phyloP scores from a whole-genome alignment of 2,888 invertebrate genomes.

The Chloroclystis v-ata region DNA sequence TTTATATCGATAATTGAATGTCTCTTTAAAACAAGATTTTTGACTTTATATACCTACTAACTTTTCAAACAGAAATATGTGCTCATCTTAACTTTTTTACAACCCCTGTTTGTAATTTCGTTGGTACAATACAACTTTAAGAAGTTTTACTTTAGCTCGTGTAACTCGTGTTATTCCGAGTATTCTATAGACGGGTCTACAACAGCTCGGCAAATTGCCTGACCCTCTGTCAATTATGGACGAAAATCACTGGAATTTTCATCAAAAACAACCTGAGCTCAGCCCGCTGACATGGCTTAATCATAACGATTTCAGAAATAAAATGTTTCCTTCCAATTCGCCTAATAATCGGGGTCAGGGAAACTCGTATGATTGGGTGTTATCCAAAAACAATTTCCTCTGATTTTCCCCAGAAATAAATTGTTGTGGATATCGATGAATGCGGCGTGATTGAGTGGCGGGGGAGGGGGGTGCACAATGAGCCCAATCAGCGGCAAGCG shows the following conservation, averaged over 20 bases:
- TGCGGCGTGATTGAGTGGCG: constrained; percentile 51
- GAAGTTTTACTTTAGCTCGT: too few relatives aligned
- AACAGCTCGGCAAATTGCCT: background rate
- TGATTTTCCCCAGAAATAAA: constrained; percentile 16
- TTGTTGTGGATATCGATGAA: constrained; percentile 42
- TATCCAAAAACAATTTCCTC: constrained; percentile 18
- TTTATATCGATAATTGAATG: background rate
- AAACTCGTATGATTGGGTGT: constrained; percentile 15
- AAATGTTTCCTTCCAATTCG: constrained; percentile 12
- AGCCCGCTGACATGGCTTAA: background rate
- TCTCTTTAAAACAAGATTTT: too few relatives aligned
- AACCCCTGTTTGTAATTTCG: too few relatives aligned
- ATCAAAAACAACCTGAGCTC: background rate
- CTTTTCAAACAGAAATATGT: too few relatives aligned
- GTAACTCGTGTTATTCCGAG: too few relatives aligned
- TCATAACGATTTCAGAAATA: constrained; percentile 5
- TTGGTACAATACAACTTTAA: too few relatives aligned
- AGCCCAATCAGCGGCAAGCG: constrained; percentile 54
- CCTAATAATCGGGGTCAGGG: constrained; percentile 14
- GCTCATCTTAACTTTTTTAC: too few relatives aligned
- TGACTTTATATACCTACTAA: too few relatives aligned
- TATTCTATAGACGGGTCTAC: too few relatives aligned
- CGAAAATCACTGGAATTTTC: constrained; percentile 5
- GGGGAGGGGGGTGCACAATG: constrained; percentile 49
- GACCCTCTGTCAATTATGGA: background rate